These are phyloP conservation scores for Chaetura pelagica DNA, from an alignment of 2,113 vertebrate species.

Conservation along the genomic window DNA sequence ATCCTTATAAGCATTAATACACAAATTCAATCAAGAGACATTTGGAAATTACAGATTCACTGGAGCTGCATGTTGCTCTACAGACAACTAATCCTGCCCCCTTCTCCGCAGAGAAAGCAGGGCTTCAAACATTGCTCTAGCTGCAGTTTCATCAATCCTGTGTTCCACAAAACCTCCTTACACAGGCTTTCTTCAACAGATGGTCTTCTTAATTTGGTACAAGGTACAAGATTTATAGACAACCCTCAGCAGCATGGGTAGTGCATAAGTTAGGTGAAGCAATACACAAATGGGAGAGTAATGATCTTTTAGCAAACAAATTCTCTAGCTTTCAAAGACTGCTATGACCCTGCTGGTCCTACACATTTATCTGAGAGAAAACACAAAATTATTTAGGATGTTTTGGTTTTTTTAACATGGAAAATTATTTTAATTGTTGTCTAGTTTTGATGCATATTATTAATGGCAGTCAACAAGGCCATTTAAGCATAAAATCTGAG, in stretches of 20 bases:
- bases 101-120: not conserved
- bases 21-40: slow-evolving; percentile 59
- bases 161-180: not conserved
- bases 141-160: not conserved
- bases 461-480: not conserved
- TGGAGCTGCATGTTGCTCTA: not conserved
- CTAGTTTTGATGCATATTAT: not conserved
- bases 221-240: slow-evolving; percentile 25
- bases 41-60: slow-evolving; percentile 44
- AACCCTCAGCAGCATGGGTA: not conserved
- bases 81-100: not conserved
- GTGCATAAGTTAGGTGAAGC: not conserved
- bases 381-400: not conserved
- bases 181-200: slow-evolving; percentile 28
- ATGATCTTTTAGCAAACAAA: not conserved
- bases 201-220: slow-evolving; percentile 23
- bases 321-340: not conserved
- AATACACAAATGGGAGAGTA: slow-evolving; percentile 7
- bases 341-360: not conserved
- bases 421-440: not conserved
- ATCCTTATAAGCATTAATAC: slow-evolving; percentile 62
- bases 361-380: not conserved
- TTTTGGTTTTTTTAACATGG: not conserved
- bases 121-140: not conserved
- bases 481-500: not conserved